Base-by-base conservation (phyloP, 2,888 invertebrate species). In the Heliconius ismenius region DNA sequence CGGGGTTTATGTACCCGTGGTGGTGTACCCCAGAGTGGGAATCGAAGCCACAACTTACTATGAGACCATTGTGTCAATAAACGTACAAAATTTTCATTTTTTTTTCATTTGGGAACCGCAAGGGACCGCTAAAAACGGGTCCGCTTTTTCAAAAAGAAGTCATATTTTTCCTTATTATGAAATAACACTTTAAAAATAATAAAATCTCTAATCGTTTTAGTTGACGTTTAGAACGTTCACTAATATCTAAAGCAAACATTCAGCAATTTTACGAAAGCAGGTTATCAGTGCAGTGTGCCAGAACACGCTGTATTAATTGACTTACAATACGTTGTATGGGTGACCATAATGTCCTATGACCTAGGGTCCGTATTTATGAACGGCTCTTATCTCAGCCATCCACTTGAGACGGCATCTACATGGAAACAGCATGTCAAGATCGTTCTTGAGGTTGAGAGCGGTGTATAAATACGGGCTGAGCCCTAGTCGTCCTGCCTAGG, bases 201-300 rank as follows among this genome's bases (percentile, higher is more conserved):
- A 7, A 54, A 54, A 62, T 73, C 39, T 64, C 58, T 72, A 36
- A 43, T 0, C 15, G 43, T 43, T 43, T 43, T 43, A 43, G 43
- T 1, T 18, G 54, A 49, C 64, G 62, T 54, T 63, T 64, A 39
- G 63, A 36, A 67, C 62, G 73, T 64, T 73, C 69, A 76, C 43
- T 43, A 15, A 6, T 49, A 60, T 65, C 36, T 39, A 39, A 11
- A 73, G 70, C 65, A 60, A 74, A 77, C 75, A 68, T 74, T 63
- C 70, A 73, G 76, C 79, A 80, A 80, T 82, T 81, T 79, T 78
- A 78, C 79, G 79, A 78, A 87, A 84, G 78, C 76, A 79, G 87
- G 87, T 83, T 83, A 85, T 81, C 79, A 81, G 87, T 75, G 79
- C 83, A 85, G 78, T 81, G 81, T 81, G 83, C 75, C 83, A 77